Conservation (phyloP, 2,888 invertebrate species). For the Drosophila pegasa region DNA sequence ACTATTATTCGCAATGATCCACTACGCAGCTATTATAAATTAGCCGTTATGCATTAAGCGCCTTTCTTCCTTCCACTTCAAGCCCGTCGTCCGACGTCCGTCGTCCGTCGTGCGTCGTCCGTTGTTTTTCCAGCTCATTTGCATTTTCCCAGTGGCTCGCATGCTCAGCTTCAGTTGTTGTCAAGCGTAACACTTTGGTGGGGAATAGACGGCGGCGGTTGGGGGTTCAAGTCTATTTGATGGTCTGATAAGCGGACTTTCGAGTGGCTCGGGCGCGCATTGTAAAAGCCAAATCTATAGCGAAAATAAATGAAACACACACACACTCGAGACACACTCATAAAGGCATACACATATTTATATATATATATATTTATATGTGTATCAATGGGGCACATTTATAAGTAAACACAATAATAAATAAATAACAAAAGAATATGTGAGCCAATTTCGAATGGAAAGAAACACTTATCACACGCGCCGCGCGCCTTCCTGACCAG, state of each 20-base stretch:
- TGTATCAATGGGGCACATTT: constrained; percentile 11
- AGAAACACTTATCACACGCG: constrained; percentile 42
- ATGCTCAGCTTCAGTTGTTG: constrained; percentile 17
- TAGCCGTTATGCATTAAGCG: no score
- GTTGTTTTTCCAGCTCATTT: not conserved
- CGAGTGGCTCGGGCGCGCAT: constrained; percentile 43
- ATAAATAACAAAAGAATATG: constrained; percentile 58
- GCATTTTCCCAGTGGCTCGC: constrained; percentile 3
- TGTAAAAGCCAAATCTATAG: constrained; percentile 63
- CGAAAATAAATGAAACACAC: constrained; percentile 48
- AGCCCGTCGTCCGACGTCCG: not conserved
- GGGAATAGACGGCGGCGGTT: not conserved
- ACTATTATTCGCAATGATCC: not conserved
- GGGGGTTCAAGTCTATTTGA: constrained; percentile 25
- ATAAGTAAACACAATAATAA: constrained; percentile 51
- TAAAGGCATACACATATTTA: constrained; percentile 45
- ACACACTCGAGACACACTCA: constrained; percentile 59
- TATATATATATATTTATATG: not conserved
- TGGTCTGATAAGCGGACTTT: constrained; percentile 43
- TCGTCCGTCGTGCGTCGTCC: not conserved
- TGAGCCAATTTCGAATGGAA: constrained; percentile 22
- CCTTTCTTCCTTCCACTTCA: not conserved
- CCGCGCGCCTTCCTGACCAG: constrained; percentile 37
- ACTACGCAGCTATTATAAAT: not conserved
- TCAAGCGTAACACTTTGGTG: constrained; percentile 38